Conservation (phyloP, 35 echinoderm and acorn worm genomes). For the Apostichopus californicus region DNA sequence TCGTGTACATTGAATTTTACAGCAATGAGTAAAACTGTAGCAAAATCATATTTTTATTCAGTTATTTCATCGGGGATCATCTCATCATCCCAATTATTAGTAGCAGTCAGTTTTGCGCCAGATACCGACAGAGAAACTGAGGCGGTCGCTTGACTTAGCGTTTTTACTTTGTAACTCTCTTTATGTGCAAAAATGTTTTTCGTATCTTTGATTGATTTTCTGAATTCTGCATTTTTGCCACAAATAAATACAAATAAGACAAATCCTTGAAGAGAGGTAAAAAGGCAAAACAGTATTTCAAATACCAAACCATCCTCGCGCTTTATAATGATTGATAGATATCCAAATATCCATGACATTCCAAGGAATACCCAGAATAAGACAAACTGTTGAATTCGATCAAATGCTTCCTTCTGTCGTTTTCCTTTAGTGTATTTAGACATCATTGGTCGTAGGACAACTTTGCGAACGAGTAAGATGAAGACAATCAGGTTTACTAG, state of each 20-base stretch:
- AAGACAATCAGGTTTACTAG: constrained; percentile 7
- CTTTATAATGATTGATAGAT: not conserved
- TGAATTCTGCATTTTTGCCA: constrained; percentile 2
- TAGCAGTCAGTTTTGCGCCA: no score
- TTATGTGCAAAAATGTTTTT: no score
- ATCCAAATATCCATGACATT: constrained; percentile 7
- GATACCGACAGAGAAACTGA: no score
- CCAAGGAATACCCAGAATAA: constrained; percentile 15
- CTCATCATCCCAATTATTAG: no score
- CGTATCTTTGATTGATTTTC: no score
- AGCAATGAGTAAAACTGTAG: no score
- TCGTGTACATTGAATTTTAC: no score
- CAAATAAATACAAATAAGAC: not conserved
- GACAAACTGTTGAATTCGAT: constrained; percentile 6
- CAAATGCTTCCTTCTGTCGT: not conserved
- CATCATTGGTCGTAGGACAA: not conserved
- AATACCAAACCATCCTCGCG: not conserved
- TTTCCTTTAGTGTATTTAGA: not conserved
- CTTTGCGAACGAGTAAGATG: not conserved
- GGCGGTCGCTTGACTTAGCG: no score
- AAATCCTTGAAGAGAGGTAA: not conserved
- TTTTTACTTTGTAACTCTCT: no score
- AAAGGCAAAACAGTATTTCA: constrained; percentile 22
- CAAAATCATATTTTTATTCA: no score
- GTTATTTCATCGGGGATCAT: no score